Evolutionary conservation across 2,113 vertebrate genomes (phyloP).

Genomic region (Pogona vitticeps): DNA sequence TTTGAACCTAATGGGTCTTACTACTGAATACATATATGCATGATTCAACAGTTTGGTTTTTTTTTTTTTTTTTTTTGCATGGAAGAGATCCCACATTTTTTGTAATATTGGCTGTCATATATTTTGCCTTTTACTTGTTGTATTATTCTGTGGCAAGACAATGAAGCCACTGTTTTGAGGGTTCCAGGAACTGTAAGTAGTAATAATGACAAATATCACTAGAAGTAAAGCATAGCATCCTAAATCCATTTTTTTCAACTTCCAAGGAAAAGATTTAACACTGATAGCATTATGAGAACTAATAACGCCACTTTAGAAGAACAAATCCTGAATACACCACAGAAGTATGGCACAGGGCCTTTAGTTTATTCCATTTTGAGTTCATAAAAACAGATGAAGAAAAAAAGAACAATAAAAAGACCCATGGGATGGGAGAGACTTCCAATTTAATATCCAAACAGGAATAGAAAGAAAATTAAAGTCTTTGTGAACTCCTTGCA

Average conservation of each 20-base stretch:
- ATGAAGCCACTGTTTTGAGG: not conserved
- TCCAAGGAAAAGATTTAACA: not conserved
- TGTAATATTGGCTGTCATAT: not conserved
- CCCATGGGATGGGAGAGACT: not conserved
- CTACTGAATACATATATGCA: not conserved
- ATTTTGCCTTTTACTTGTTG: not conserved
- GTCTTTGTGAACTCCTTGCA: slow-evolving; percentile 44
- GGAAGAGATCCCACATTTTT: not conserved
- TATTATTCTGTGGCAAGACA: not conserved
- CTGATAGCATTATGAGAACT: not conserved
- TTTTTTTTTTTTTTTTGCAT: not conserved
- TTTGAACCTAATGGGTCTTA: not conserved
- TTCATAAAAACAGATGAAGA: not conserved
- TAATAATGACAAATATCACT: slow-evolving; percentile 3
- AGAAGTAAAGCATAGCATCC: not conserved
- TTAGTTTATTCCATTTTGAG: slow-evolving; percentile 19
- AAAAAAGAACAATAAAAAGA: slow-evolving; percentile 26
- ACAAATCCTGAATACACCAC: not conserved
- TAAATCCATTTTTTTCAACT: not conserved
- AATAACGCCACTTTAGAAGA: slow-evolving; percentile 16
- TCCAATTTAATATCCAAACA: slow-evolving; percentile 46
- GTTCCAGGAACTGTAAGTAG: not conserved
- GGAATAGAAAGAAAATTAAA: slow-evolving; percentile 36
- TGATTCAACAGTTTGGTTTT: not conserved
- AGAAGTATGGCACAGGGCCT: not conserved